Conservation (phyloP, 2,113 vertebrate species). For the Sphaerodactylus townsendi region DNA sequence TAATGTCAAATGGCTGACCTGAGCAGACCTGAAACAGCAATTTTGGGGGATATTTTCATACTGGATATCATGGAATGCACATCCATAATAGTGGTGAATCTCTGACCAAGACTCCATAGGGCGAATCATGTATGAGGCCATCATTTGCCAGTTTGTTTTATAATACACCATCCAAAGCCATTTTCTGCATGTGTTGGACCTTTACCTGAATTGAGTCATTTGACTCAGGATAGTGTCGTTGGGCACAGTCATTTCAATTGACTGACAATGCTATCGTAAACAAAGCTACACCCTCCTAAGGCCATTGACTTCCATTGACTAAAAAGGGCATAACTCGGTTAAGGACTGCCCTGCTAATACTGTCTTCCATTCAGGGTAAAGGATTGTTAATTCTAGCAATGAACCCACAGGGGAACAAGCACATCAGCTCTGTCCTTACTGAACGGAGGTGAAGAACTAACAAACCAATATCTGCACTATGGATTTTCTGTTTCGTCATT, state of each 20-base stretch:
- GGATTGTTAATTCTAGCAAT: not conserved
- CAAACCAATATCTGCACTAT: conserved; percentile 5
- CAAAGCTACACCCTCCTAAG: too few relatives aligned
- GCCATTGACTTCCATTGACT: too few relatives aligned
- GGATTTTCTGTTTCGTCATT: not conserved
- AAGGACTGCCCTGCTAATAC: too few relatives aligned
- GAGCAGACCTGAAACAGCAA: too few relatives aligned
- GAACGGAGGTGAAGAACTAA: not conserved
- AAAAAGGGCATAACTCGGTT: too few relatives aligned
- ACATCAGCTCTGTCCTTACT: not conserved
- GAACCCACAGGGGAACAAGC: not conserved
- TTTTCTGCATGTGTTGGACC: too few relatives aligned
- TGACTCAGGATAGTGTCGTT: not conserved
- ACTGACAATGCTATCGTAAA: too few relatives aligned
- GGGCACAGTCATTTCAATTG: not conserved
- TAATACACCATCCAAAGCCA: too few relatives aligned
- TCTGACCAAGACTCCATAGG: not conserved
- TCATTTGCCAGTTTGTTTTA: too few relatives aligned
- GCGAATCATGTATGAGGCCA: not conserved
- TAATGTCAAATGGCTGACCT: too few relatives aligned
- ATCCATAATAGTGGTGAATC: not conserved
- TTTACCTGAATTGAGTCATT: not conserved
- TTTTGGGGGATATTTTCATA: too few relatives aligned
- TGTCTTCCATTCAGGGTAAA: not conserved
- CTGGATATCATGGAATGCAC: not conserved